A percentile compares a stretch with the other conserved stretches of the same genome.
phyloP scores from a whole-genome alignment of 2,797 vertebrate genomes.

The Tragelaphus eurycerus region DNA sequence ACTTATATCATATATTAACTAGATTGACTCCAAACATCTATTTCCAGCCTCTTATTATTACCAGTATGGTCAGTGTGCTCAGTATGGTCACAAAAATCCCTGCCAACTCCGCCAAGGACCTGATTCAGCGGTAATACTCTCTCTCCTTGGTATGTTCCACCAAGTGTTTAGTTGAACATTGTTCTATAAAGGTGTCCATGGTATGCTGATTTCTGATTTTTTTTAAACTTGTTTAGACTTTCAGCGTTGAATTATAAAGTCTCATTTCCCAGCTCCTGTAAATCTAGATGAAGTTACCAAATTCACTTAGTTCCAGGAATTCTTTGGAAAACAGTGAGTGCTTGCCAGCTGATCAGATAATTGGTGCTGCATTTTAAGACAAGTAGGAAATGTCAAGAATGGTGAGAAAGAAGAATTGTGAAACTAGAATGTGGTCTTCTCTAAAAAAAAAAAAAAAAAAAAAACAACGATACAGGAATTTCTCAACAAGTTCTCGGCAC shows the following conservation, averaged over 20 bases:
- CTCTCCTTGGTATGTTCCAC: not conserved
- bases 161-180: not conserved
- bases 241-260: not conserved
- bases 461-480: not conserved
- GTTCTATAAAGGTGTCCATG: not conserved
- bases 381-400: not conserved
- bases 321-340: slow-evolving; percentile 16
- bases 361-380: not conserved
- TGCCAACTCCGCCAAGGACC: not conserved
- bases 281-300: slow-evolving; percentile 41
- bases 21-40: not conserved
- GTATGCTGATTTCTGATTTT: not conserved
- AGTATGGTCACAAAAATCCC: not conserved
- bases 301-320: slow-evolving; percentile 59
- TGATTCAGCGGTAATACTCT: not conserved
- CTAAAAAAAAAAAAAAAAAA: not conserved
- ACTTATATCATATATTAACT: not conserved
- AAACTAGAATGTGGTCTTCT: not conserved
- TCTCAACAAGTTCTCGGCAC: not conserved
- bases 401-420: not conserved
- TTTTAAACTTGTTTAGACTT: slow-evolving; percentile 37
- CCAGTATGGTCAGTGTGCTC: no score
- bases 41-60: not conserved
- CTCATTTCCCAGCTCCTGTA: slow-evolving; percentile 40
- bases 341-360: slow-evolving; percentile 10